A percentile compares a stretch with the other conserved stretches of the same genome.
These are phyloP conservation scores for Lampris incognitus DNA, from an alignment of 2,113 vertebrate genomes.

Conservation along the genomic window DNA sequence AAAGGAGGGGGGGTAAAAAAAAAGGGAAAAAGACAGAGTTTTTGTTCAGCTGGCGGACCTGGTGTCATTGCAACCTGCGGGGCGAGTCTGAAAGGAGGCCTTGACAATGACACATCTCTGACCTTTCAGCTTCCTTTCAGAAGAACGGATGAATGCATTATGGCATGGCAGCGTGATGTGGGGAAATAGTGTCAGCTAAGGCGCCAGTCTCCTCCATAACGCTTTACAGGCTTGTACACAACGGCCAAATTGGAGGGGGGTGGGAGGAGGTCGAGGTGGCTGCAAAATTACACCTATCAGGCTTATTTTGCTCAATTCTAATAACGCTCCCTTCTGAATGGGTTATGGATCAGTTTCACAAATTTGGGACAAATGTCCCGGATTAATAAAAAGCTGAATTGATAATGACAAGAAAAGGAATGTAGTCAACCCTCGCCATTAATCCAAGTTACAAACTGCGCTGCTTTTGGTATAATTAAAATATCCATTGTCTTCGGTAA, in stretches of 20 bases:
- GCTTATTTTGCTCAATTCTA: constrained; percentile 24
- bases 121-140: constrained; percentile 68
- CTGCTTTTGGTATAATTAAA: no score
- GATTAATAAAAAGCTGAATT: constrained; percentile 17
- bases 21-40: background rate
- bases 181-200: constrained; percentile 35
- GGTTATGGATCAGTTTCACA: constrained; percentile 5
- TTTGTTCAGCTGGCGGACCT: constrained; percentile 30
- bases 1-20: no score
- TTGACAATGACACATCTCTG: constrained; percentile 66
- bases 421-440: background rate
- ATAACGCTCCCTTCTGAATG: constrained; percentile 18
- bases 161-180: constrained; percentile 25
- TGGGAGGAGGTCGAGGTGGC: background rate
- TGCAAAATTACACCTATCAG: constrained; percentile 15
- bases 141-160: constrained; percentile 57
- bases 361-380: background rate
- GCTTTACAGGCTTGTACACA: constrained; percentile 43
- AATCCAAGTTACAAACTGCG: constrained; percentile 8
- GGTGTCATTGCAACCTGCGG: constrained; percentile 55
- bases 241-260: background rate
- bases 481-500: background rate
- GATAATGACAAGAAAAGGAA: constrained; percentile 10
- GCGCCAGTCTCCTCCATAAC: constrained; percentile 24
- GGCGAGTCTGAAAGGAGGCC: constrained; percentile 45